Percentiles rank a stretch among this genome's conserved stretches.
phyloP scores from a whole-genome alignment of 1,140 invertebrate species.

The Helicoverpa armigera region DNA sequence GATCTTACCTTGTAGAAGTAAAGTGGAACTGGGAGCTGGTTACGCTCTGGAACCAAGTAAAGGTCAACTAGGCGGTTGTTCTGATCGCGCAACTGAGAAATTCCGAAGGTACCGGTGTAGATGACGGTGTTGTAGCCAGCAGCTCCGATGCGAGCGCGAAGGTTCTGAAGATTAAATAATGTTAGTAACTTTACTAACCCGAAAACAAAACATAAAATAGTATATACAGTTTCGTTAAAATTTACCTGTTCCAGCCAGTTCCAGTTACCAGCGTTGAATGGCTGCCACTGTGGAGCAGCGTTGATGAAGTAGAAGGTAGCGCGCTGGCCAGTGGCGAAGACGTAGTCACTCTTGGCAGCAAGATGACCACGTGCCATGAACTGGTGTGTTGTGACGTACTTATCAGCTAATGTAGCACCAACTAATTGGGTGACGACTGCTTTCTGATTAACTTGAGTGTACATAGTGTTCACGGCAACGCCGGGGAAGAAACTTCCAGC shows the following conservation, averaged over 20 bases:
- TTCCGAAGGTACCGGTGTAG: constrained; percentile 81
- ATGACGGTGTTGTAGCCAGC: constrained; percentile 75
- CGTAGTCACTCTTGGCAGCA: constrained; percentile 89
- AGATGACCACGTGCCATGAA: constrained; percentile 89
- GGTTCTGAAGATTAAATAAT: constrained; percentile 63
- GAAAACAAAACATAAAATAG: too few species aligned
- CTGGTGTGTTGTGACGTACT: constrained; percentile 72
- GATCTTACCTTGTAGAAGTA: constrained; percentile 79
- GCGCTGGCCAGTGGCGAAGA: constrained; percentile 89
- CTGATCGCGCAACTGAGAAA: constrained; percentile 72
- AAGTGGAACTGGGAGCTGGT: constrained; percentile 77
- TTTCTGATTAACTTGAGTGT: constrained; percentile 78
- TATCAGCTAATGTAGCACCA: constrained; percentile 70
- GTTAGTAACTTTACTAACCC: not conserved
- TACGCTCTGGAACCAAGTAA: constrained; percentile 63
- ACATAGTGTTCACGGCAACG: constrained; percentile 70
- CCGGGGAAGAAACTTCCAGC: constrained; percentile 77
- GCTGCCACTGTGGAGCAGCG: constrained; percentile 89
- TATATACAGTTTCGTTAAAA: not conserved
- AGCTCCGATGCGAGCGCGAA: constrained; percentile 71
- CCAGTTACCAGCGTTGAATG: constrained; percentile 90
- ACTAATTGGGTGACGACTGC: constrained; percentile 65
- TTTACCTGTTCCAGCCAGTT: constrained; percentile 81
- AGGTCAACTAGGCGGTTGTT: constrained; percentile 69
- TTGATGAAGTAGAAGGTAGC: constrained; percentile 90